Evolutionary conservation across 2,888 invertebrate genomes (phyloP), one percentile per base, ranked within the genome.

Genomic region (Incurvaria masculella): DNA sequence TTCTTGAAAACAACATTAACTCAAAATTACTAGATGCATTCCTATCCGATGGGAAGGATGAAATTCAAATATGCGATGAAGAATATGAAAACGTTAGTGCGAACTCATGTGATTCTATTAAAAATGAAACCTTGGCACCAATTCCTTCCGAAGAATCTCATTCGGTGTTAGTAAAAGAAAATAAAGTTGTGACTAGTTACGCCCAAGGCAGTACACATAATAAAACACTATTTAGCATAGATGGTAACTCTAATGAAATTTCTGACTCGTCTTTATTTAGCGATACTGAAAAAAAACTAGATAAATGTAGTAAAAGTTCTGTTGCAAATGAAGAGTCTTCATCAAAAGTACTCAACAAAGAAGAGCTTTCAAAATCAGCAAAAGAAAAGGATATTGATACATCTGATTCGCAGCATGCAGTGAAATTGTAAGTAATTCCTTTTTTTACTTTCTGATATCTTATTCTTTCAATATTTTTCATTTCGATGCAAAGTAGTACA

Each of bases 11-110:
- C 61, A 68, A 65, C 52, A 58, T 60, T 14, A 70, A 69, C 52
- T 63, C 61, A 53, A 81, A 79, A 61, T 78, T 83, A 59, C 65
- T 71, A 21, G 84, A 85, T 56, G 84, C 84, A 1, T 78, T 81
- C 58, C 63, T 85, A 45, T 84, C 84, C 4, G 80, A 79, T 53
- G 81, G 79, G 19, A 80, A 81, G 56, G 84, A 84, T 54, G 78
- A 78, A 61, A 73, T 83, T 48, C 70, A 66, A 57, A 59, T 75
- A 51, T 61, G 62, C 46, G 61, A 65, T 49, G 65, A 65, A 52
- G 72, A 73, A 50, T 74, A 72, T 48, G 70, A 74, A 55, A 68
- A 67, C 47, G 57, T 74, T 49, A 71, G 66, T 23, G 6, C 23
- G 10, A 10, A 23, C 10, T 23, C 23, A 23, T 23, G 6, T 53